Percentiles rank a stretch among this genome's conserved stretches.
phyloP scores from a whole-genome alignment of 1,140 invertebrate genomes.

The Pentalonia nigronervosa region DNA sequence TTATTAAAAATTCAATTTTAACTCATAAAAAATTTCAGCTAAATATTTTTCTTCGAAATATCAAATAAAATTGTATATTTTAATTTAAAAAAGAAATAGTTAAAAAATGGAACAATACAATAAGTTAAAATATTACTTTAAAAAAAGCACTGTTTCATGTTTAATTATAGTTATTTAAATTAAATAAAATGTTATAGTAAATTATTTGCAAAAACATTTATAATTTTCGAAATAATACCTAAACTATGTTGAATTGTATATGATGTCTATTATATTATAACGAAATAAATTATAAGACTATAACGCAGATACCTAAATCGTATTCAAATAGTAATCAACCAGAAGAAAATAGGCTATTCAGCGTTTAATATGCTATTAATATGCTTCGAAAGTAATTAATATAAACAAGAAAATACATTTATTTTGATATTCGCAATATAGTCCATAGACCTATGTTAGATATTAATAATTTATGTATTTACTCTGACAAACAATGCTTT shows the following conservation, averaged over 20 bases:
- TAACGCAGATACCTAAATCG: too few relatives aligned
- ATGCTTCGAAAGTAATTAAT: too few relatives aligned
- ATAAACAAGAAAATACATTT: too few relatives aligned
- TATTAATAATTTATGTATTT: not conserved
- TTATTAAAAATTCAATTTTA: not conserved
- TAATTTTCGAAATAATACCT: not conserved
- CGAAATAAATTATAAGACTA: too few relatives aligned
- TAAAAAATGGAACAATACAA: too few relatives aligned
- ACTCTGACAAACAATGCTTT: not conserved
- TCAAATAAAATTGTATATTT: not conserved
- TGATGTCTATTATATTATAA: not conserved
- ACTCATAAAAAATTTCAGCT: not conserved
- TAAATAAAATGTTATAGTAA: too few relatives aligned
- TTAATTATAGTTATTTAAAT: not conserved
- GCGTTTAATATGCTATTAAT: not conserved
- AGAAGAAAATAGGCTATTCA: not conserved
- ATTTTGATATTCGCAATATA: too few relatives aligned
- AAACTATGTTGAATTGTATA: not conserved
- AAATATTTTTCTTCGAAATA: not conserved
- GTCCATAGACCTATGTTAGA: too few relatives aligned
- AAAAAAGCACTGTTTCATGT: not conserved
- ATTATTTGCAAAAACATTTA: too few relatives aligned
- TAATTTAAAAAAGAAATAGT: not conserved
- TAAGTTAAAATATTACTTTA: too few relatives aligned
- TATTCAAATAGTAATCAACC: not conserved